Evolutionary conservation across 2,113 vertebrate species (phyloP), one percentile per base, ranked within the genome.

Genomic region (Garra rufa): DNA sequence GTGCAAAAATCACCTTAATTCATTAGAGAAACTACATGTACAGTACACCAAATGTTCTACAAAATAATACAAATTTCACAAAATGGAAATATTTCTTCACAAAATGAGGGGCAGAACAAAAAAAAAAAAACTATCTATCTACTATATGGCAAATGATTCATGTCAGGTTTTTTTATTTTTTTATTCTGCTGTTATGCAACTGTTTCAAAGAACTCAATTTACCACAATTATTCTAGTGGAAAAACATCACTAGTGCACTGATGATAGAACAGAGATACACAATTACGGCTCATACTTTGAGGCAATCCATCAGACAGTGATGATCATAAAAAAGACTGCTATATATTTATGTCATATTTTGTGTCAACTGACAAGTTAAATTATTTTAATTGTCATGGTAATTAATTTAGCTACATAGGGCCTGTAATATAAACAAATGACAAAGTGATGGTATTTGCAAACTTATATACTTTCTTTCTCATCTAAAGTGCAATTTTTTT

Each of bases 321-420:
- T 76, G 73, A 74, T 34, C 65, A 81, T 73, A 28, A 85, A 85
- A 48, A 24, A 81, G 38, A 74, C 65, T 81, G 77, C 21, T 44
- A 71, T 82, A 34, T 34, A 34, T 34, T 34, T 2, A 34, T 34
- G 34, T 34, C 3, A 4, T 34, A 5, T 34, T 34, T 34, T 3
- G 2, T 34, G 34, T 34, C 34, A 34, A 34, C 34, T 4, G 34
- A 34, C 34, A 34, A 34, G 34, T 34, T 34, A 34, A 34, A 34
- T 34, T 3, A 34, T 34, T 34, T 4, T 34, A 34, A 34, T 5
- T 3, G 3, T 34, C 34, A 34, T 34, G 34, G 34, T 34, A 34
- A 34, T 34, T 34, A 5, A 34, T 34, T 34, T 34, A 34, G 34
- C 34, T 2, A 34, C 3, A 34, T 34, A 3, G 34, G 34, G 34